Conservation (phyloP, 2,797 vertebrate species). For the Kryptopterus vitreolus region DNA sequence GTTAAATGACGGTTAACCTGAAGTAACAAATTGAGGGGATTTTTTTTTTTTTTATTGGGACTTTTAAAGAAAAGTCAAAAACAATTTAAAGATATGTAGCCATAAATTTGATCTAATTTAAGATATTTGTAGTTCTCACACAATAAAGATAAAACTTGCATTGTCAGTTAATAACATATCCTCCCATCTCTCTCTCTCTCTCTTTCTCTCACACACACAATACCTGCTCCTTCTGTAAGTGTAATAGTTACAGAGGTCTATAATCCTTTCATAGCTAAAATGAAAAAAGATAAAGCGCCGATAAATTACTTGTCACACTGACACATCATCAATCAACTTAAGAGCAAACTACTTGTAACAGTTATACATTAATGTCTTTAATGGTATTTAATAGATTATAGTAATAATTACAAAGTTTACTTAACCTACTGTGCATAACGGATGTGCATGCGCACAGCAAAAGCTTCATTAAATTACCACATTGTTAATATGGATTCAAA, state of each 20-base stretch:
- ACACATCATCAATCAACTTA: not conserved
- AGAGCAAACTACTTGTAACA: not conserved
- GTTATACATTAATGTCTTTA: not conserved
- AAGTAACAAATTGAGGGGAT: slow-evolving; percentile 6
- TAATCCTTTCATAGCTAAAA: not conserved
- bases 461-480: not conserved
- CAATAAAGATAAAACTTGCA: not conserved
- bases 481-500: not conserved
- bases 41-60: not conserved
- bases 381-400: not conserved
- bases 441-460: not conserved
- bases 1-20: not conserved
- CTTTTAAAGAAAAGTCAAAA: not conserved
- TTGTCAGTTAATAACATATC: not conserved
- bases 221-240: not conserved
- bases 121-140: not conserved
- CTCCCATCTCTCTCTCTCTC: not conserved
- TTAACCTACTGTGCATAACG: not conserved
- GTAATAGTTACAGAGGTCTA: not conserved
- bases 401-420: not conserved
- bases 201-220: no score
- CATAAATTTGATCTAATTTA: not conserved
- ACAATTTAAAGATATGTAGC: not conserved
- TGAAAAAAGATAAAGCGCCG: no score
- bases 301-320: not conserved